A percentile compares a stretch with the other conserved stretches of the same genome.
Evolutionary conservation across 2,888 invertebrate species (phyloP).

Genomic region (Coenonympha arcania): DNA sequence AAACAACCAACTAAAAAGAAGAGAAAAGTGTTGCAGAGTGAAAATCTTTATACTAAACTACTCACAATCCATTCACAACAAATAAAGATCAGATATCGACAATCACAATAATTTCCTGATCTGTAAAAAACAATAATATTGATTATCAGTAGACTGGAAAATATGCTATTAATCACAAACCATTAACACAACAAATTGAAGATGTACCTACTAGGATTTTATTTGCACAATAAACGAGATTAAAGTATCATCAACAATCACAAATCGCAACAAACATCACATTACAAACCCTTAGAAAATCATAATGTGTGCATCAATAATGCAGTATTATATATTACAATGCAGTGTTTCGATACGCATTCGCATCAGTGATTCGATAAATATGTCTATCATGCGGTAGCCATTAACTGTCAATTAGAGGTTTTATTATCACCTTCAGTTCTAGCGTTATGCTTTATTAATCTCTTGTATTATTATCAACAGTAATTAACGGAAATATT

Average conservation of each 20-base stretch:
- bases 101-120: too few species aligned
- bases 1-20: too few species aligned
- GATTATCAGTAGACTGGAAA: too few species aligned
- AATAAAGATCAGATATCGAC: too few species aligned
- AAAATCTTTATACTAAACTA: too few species aligned
- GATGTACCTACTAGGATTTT: too few species aligned
- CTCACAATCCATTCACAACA: too few species aligned
- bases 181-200: too few species aligned
- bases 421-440: neutral
- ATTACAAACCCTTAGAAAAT: neutral
- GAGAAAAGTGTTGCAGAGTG: too few species aligned
- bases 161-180: too few species aligned
- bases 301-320: neutral
- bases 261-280: neutral
- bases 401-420: conserved; percentile 2
- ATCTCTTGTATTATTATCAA: neutral
- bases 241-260: neutral
- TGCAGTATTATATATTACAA: neutral
- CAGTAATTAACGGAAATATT: neutral
- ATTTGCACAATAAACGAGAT: too few species aligned
- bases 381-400: neutral
- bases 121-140: too few species aligned
- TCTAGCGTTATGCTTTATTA: neutral
- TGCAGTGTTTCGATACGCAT: conserved; percentile 1
- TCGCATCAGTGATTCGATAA: neutral